These are phyloP conservation scores for Drosophila ercepeae DNA, from an alignment of 1,140 invertebrate genomes.

Conservation along the genomic window DNA sequence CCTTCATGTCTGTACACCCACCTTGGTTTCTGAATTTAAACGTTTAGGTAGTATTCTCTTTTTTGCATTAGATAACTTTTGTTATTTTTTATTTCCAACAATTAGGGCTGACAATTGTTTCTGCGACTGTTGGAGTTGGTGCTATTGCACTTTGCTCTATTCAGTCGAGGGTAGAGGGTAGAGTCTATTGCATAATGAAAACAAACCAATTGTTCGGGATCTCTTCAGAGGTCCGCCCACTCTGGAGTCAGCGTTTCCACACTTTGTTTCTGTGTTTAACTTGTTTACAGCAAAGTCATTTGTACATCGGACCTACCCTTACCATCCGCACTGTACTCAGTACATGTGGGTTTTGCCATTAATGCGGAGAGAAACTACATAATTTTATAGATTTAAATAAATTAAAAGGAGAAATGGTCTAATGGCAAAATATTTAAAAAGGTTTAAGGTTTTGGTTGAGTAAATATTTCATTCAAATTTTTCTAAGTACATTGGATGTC, in stretches of 20 bases:
- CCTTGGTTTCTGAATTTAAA: conserved; percentile 13
- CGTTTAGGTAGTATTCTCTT: conserved; percentile 20
- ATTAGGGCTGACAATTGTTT: conserved; percentile 38
- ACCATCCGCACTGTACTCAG: conserved; percentile 1
- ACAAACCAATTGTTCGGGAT: conserved; percentile 31
- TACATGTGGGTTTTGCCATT: conserved; percentile 11
- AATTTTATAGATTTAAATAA: too few species aligned
- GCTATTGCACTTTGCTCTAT: conserved; percentile 50
- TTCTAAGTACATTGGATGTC: neutral
- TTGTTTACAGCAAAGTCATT: conserved; percentile 48
- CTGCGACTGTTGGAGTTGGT: conserved; percentile 25
- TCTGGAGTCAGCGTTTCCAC: conserved; percentile 1
- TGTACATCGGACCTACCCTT: conserved; percentile 23
- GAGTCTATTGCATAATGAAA: conserved; percentile 51
- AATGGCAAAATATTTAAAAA: too few species aligned
- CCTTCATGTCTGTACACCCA: conserved; percentile 14
- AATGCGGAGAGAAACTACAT: conserved; percentile 7
- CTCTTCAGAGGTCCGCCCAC: conserved; percentile 26
- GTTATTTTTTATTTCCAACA: conserved; percentile 19
- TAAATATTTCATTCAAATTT: conserved; percentile 1
- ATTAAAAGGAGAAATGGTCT: too few species aligned
- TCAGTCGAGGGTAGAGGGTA: too few species aligned
- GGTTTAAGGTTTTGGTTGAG: too few species aligned
- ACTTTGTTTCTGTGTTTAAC: conserved; percentile 24
- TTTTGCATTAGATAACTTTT: too few species aligned